Percentiles rank a stretch among this genome's conserved stretches.
Evolutionary conservation across 1,140 invertebrate species (phyloP).

Genomic region (Liolophura sinensis): DNA sequence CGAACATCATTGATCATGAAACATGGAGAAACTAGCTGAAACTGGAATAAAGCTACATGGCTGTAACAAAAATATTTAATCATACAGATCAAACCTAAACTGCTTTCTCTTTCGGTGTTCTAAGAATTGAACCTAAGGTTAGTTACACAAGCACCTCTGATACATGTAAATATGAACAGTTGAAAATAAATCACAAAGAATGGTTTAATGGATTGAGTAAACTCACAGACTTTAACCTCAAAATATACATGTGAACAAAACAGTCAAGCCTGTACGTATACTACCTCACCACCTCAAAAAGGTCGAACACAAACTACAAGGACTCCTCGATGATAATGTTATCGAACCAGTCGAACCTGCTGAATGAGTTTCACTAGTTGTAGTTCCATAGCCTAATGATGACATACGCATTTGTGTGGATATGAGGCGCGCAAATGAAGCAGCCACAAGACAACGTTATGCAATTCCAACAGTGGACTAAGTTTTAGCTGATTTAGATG

Average conservation of each 20-base stretch:
- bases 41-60: no score
- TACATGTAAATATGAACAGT: no score
- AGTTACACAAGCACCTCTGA: no score
- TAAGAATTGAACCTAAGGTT: no score
- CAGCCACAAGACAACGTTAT: slow-evolving; percentile 23
- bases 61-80: no score
- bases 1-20: no score
- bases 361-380: slow-evolving; percentile 32
- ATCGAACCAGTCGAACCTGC: slow-evolving; percentile 32
- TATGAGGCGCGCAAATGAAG: slow-evolving; percentile 35
- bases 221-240: slow-evolving; percentile 20
- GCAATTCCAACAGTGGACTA: slow-evolving; percentile 37
- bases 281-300: slow-evolving; percentile 24
- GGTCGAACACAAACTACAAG: slow-evolving; percentile 23
- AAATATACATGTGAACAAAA: slow-evolving; percentile 22
- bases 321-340: slow-evolving; percentile 27
- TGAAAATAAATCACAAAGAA: no score
- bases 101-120: no score
- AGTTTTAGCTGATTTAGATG: slow-evolving; percentile 32
- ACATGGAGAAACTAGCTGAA: no score
- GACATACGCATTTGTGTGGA: slow-evolving; percentile 39
- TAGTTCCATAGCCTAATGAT: slow-evolving; percentile 20
- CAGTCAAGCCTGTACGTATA: slow-evolving; percentile 18
- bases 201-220: no score
- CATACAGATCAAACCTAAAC: no score